These are phyloP conservation scores for Solenopsis invicta DNA, from an alignment of 1,140 invertebrate species.

Conservation along the genomic window DNA sequence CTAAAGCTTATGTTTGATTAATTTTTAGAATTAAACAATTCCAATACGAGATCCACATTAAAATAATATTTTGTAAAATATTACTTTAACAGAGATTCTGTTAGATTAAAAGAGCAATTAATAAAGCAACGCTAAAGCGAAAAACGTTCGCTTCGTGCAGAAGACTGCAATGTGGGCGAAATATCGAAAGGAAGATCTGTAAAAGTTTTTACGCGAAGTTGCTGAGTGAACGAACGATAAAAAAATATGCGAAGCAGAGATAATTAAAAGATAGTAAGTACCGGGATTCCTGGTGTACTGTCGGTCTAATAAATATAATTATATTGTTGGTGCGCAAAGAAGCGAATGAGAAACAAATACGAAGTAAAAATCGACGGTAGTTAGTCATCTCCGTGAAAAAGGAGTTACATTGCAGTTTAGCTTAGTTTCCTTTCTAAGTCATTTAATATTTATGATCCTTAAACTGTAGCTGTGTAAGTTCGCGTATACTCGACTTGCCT, in stretches of 20 bases:
- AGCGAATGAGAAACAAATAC: constrained; percentile 11
- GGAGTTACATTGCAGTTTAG: background rate
- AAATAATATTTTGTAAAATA: background rate
- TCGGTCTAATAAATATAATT: constrained; percentile 48
- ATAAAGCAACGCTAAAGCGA: background rate
- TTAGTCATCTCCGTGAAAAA: constrained; percentile 29
- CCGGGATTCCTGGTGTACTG: background rate
- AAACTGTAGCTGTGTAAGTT: constrained; percentile 17
- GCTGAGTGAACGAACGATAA: background rate
- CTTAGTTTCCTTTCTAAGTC: constrained; percentile 9
- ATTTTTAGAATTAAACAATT: background rate
- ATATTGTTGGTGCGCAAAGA: background rate
- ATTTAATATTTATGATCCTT: constrained; percentile 39
- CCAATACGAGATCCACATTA: background rate
- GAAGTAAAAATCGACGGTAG: constrained; percentile 9
- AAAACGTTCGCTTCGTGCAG: constrained; percentile 6
- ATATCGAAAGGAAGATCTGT: constrained; percentile 32
- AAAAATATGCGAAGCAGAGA: constrained; percentile 34
- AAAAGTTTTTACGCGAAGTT: constrained; percentile 31
- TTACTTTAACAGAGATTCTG: background rate
- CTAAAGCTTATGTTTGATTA: background rate
- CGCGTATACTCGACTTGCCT: background rate
- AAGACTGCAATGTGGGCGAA: constrained; percentile 19
- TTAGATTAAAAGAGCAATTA: background rate
- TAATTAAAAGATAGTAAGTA: constrained; percentile 46